Evolutionary conservation across 2,113 vertebrate species (phyloP).

Genomic region (Alectura lathami): DNA sequence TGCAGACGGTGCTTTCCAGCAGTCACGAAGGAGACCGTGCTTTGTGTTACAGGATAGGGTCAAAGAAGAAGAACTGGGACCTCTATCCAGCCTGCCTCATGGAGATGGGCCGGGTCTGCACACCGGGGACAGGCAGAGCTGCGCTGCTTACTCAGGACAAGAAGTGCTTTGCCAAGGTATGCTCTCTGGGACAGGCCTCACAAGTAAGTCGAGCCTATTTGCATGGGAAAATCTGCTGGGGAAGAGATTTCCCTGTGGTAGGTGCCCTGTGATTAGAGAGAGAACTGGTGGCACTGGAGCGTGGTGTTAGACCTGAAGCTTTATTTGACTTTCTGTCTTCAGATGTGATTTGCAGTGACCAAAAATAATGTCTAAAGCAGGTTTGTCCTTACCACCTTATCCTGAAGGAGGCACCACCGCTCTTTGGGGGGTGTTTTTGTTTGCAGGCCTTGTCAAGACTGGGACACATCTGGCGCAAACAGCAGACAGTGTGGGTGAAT

Average conservation of each 20-base stretch:
- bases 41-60: slow-evolving; percentile 86
- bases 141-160: slow-evolving; percentile 94
- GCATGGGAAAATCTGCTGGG: background rate
- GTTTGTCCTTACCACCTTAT: background rate
- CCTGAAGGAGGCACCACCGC: background rate
- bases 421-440: background rate
- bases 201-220: background rate
- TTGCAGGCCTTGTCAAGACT: slow-evolving; percentile 87
- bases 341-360: background rate
- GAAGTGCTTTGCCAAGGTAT: slow-evolving; percentile 95
- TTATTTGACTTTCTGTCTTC: background rate
- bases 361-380: background rate
- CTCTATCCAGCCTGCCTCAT: slow-evolving; percentile 91
- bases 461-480: slow-evolving; percentile 89
- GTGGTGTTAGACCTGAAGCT: background rate
- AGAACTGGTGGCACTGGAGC: background rate
- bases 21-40: background rate
- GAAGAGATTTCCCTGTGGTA: background rate
- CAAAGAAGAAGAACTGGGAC: slow-evolving; percentile 96
- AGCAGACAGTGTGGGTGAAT: slow-evolving; percentile 94
- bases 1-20: background rate
- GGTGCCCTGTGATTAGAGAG: background rate
- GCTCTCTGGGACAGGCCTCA: background rate
- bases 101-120: slow-evolving; percentile 93
- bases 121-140: slow-evolving; percentile 88